phyloP scores from a whole-genome alignment of 2,888 invertebrate species.

The Drosophila birchii region DNA sequence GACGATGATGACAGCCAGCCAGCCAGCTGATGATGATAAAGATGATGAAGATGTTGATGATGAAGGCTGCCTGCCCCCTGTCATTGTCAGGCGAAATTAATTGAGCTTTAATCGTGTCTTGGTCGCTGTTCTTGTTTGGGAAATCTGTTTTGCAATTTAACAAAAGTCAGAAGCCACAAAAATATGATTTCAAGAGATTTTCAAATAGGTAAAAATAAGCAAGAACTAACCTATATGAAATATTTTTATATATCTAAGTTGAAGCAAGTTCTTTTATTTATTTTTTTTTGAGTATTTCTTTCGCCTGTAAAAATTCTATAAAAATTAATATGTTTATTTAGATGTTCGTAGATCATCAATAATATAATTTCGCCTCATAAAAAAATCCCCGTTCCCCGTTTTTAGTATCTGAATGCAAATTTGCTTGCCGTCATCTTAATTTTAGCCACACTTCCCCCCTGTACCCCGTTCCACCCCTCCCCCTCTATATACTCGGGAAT shows the following conservation, averaged over 20 bases:
- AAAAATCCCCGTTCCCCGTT: background rate
- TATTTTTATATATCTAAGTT: background rate
- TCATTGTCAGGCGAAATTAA: slow-evolving; percentile 64
- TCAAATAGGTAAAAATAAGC: background rate
- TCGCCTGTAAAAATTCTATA: background rate
- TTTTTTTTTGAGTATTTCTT: background rate
- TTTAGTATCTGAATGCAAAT: slow-evolving; percentile 27
- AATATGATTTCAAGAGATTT: background rate
- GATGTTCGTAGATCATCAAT: slow-evolving; percentile 3
- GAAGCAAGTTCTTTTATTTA: background rate
- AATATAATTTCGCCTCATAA: slow-evolving; percentile 11
- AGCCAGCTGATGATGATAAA: slow-evolving; percentile 1
- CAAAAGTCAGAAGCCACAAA: slow-evolving; percentile 15
- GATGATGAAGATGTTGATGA: slow-evolving; percentile 3
- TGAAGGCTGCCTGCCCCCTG: slow-evolving; percentile 50
- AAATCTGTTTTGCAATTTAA: slow-evolving; percentile 39
- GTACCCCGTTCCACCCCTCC: background rate
- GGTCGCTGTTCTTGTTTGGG: slow-evolving; percentile 44
- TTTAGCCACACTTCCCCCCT: slow-evolving; percentile 9
- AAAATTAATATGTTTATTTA: background rate
- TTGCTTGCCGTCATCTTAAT: slow-evolving; percentile 27
- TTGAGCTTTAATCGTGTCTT: slow-evolving; percentile 74
- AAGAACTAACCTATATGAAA: too few relatives aligned
- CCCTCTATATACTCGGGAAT: background rate
- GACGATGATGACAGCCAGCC: slow-evolving; percentile 11